Evolutionary conservation across 2,888 invertebrate genomes (phyloP), one percentile per base, ranked within the genome.

Genomic region (Molorchus minor): DNA sequence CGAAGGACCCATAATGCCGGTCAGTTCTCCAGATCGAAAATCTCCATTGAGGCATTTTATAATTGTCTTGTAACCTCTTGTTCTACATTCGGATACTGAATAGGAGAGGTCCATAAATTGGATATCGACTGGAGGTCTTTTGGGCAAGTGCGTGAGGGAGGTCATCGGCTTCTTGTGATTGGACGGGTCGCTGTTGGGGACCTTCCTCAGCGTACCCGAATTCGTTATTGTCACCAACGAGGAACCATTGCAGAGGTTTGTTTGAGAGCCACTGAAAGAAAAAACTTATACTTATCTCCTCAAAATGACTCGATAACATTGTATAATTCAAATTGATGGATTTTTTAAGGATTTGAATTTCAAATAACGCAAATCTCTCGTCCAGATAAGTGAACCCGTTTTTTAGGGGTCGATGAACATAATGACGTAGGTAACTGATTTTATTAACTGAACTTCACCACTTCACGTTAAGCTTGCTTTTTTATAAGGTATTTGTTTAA

Each of bases 1-100:
- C 0, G 96, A 96, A 21, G 97, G 96, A 25, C 97, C 97, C 96
- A 97, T 96, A 59, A 97, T 96, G 21, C 95, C 96, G 0, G 95
- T 94, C 70, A 97, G 83, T 76, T 96, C 93, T n/a, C 96, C 94
- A 62, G 92, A 93, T 69, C 87, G 85, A 79, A 96, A 94, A 75
- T 90, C 90, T 5, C 97, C 97, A 73, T 91, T 93, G 56, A 97
- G 90, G 70, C 91, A 88, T 82, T 94, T 95, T 44, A 75, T 62
- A 45, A 75, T 75, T 2, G 92, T 91, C 80, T 96, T 96, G 79
- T 90, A 91, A 4, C 93, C 93, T 67, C 90, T 85, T 77, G 88
- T 86, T 64, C 91, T 84, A 13, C 93, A 91, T 74, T 94, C 94
- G 45, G 93, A 90, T 51, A 96, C 93, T 12, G 93, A 92, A 82